Evolutionary conservation across 2,113 vertebrate species (phyloP).

Genomic region (Chloebia gouldiae): DNA sequence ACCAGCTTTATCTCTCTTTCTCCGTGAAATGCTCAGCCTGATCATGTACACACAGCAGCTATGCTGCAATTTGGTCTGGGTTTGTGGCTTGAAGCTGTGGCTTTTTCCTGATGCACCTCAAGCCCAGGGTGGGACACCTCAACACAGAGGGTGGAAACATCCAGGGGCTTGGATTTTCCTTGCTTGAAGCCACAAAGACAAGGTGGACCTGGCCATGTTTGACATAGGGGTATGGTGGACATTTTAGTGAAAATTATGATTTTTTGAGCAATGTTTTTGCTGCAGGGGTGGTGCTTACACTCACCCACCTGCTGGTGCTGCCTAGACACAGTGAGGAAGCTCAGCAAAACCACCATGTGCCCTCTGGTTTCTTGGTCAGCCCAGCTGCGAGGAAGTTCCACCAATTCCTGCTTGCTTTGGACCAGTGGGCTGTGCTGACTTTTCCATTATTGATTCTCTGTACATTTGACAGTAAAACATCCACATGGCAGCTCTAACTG

Average conservation of each 20-base stretch:
- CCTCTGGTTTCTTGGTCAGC: neutral
- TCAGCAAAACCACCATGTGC: rapidly evolving
- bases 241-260: neutral
- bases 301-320: neutral
- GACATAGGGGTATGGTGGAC: neutral
- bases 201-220: neutral
- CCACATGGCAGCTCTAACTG: neutral
- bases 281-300: rapidly evolving
- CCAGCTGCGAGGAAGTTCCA: neutral
- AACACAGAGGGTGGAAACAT: neutral
- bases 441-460: neutral
- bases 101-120: neutral
- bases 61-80: rapidly evolving
- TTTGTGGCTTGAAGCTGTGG: neutral
- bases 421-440: neutral
- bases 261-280: neutral
- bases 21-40: neutral
- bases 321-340: rapidly evolving
- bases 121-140: neutral
- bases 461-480: neutral
- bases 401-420: neutral
- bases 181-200: rapidly evolving
- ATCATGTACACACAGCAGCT: neutral
- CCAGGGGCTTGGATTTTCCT: neutral
- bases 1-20: neutral